Evolutionary conservation across 2,888 invertebrate species (phyloP).

Genomic region (Barypeithes pellucidus): DNA sequence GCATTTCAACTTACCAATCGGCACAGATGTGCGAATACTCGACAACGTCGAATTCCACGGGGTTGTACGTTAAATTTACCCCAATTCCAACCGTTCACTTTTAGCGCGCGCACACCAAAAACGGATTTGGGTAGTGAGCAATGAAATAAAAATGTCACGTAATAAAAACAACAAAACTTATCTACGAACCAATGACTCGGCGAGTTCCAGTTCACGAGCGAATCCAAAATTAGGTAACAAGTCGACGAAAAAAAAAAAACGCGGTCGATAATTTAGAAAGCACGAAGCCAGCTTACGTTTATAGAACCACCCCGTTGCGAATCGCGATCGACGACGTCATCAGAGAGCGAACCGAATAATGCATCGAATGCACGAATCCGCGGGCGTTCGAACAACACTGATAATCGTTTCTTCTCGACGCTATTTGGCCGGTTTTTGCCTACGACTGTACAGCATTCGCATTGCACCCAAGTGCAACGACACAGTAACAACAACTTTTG

Average conservation of each 20-base stretch:
- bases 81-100: background rate
- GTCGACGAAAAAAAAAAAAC: constrained; percentile 6
- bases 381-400: constrained; percentile 24
- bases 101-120: background rate
- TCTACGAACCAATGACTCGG: constrained; percentile 4
- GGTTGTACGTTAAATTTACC: background rate
- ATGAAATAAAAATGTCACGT: background rate
- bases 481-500: constrained; percentile 59
- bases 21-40: background rate
- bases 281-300: constrained; percentile 8
- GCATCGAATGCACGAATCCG: constrained; percentile 23
- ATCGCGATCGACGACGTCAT: constrained; percentile 15
- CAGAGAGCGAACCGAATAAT: constrained; percentile 25
- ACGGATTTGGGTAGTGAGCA: background rate
- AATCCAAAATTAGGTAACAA: constrained; percentile 10
- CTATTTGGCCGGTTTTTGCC: constrained; percentile 55
- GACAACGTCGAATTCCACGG: background rate
- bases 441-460: constrained; percentile 61
- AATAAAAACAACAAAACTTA: background rate
- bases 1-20: constrained; percentile 12
- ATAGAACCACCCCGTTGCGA: constrained; percentile 22
- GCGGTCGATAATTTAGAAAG: constrained; percentile 23
- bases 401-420: constrained; percentile 21
- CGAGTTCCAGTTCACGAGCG: background rate
- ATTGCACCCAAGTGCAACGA: constrained; percentile 67